phyloP scores from a whole-genome alignment of 2,113 vertebrate genomes.

The Polypterus bichir region DNA sequence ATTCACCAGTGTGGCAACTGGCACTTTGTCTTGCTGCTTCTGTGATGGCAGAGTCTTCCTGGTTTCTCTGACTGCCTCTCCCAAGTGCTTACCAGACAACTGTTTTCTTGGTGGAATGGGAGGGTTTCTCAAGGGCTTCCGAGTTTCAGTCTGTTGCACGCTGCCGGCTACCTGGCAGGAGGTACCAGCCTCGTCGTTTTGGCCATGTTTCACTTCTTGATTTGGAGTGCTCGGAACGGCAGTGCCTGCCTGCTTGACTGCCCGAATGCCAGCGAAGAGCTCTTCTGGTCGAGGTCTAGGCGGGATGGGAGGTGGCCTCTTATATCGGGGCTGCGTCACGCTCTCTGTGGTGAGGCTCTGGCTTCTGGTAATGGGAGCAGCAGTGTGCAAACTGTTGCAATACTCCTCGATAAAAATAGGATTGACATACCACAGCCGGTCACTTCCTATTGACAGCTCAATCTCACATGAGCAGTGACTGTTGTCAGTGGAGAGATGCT shows the following conservation, averaged over 20 bases:
- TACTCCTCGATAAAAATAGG: constrained; percentile 72
- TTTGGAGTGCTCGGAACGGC: constrained; percentile 12
- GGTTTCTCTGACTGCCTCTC: constrained; percentile 5
- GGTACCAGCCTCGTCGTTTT: constrained; percentile 34
- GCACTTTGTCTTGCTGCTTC: too few relatives aligned
- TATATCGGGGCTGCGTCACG: constrained; percentile 36
- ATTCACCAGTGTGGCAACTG: too few relatives aligned
- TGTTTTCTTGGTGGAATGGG: constrained; percentile 28
- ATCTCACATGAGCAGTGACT: constrained; percentile 56
- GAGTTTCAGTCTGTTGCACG: background rate
- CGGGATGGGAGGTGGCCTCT: constrained; percentile 53
- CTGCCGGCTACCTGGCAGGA: background rate
- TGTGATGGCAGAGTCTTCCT: too few relatives aligned
- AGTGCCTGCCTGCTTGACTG: constrained; percentile 25
- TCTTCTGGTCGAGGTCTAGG: constrained; percentile 36
- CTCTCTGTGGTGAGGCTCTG: constrained; percentile 20
- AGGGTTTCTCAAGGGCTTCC: constrained; percentile 12
- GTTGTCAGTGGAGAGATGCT: constrained; percentile 24
- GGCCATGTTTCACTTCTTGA: constrained; percentile 10
- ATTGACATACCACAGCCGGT: constrained; percentile 71
- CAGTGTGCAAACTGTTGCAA: constrained; percentile 24
- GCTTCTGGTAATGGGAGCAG: constrained; percentile 33
- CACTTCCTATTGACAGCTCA: constrained; percentile 51
- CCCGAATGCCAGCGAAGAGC: constrained; percentile 10
- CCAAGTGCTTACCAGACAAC: constrained; percentile 7